Percentiles rank a stretch among this genome's conserved stretches.
phyloP scores from a whole-genome alignment of 2,888 invertebrate genomes.

The Acanthosepion pharaonis region DNA sequence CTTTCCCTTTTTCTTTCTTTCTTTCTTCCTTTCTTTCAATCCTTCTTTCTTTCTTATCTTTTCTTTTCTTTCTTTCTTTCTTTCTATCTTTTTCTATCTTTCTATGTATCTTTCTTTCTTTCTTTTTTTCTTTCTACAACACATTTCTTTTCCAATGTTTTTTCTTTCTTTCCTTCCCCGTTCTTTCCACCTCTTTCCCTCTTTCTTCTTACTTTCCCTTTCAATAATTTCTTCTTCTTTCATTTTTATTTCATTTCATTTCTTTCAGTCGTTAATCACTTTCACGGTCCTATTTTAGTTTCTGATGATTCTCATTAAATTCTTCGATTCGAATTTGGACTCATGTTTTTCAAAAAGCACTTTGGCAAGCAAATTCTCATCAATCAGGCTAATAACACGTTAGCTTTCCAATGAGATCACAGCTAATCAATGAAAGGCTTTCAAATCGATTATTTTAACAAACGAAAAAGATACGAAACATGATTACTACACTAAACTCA shows the following conservation, averaged over 20 bases:
- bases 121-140: too few relatives aligned
- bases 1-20: background rate
- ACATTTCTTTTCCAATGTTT: too few relatives aligned
- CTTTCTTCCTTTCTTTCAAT: background rate
- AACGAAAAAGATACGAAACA: too few relatives aligned
- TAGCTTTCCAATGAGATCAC: background rate
- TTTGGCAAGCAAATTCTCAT: background rate
- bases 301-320: background rate
- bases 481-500: too few relatives aligned
- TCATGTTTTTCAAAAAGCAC: background rate
- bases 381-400: background rate
- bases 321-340: background rate
- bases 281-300: background rate
- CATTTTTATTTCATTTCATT: background rate
- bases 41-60: background rate
- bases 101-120: background rate
- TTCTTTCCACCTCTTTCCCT: too few relatives aligned
- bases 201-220: background rate
- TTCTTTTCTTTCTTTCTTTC: background rate
- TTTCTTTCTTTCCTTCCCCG: too few relatives aligned
- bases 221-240: background rate
- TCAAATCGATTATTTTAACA: too few relatives aligned
- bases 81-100: background rate
- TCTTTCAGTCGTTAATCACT: background rate
- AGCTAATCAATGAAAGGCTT: background rate